Evolutionary conservation across 2,888 invertebrate species (phyloP), one percentile per base, ranked within the genome.

Genomic region (Linnaemya vulpina): DNA sequence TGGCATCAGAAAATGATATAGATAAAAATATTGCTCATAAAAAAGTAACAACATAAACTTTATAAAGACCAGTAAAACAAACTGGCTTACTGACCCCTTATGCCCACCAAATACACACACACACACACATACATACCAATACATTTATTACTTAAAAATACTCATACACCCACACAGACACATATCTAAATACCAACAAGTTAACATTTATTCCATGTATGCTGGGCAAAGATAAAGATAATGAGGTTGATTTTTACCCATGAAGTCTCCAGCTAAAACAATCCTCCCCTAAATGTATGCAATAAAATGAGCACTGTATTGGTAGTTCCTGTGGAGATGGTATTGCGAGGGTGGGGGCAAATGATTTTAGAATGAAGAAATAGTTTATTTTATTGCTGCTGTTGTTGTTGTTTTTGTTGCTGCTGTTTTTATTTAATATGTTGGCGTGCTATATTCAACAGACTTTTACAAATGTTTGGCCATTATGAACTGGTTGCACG

Each of bases 381-480:
- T 46, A 11, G 17, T n/a, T 46, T 25, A 17, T 43, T 15, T 58
- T 25, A 5, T 30, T 30, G 3, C 35, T 20, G 35, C 46, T 65
- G 13, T 58, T 30, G 3, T 46, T 20, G 35, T 55, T 65, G 13
- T 58, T 43, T 15, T 58, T 25, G 30, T 30, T 30, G 3, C 35
- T 20, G 35, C 46, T 65, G 13, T 58, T n/a, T n/a, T n/a, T n/a
- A n/a, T n/a, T 70, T 58, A 58, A 68, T 73, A 55, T 55, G n/a
- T 43, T 11, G 80, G 67, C 71, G 75, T 51, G 71, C 75, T 80
- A 62, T 77, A 74, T 83, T 89, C 87, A 88, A 87, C 86, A 87
- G 89, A 89, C 89, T 88, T 86, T 87, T 86, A 89, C 88, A 89
- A 89, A 89, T 89, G 88, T 86, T 83, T 85, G 87, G 87, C 86